These are phyloP conservation scores for Drosophila pachea DNA, from an alignment of 1,140 invertebrate species.

Conservation along the genomic window DNA sequence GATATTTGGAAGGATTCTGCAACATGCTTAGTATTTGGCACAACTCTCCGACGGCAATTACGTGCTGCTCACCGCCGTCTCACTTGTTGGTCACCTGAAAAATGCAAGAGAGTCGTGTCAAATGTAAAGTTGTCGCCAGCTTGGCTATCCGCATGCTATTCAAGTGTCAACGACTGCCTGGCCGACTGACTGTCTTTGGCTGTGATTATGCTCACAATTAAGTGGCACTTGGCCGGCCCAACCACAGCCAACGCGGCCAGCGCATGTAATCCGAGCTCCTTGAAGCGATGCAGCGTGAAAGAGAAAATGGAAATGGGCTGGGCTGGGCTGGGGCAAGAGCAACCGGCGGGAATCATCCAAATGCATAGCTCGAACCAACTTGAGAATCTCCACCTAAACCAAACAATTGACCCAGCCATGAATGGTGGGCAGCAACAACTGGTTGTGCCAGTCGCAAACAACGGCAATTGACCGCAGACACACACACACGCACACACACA, in stretches of 20 bases:
- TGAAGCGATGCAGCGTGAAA: not conserved
- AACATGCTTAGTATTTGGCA: constrained; percentile 73
- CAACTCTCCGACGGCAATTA: constrained; percentile 29
- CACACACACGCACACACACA: constrained; percentile 7
- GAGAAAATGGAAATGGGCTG: constrained; percentile 13
- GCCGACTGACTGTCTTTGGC: constrained; percentile 19
- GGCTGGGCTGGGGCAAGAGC: constrained; percentile 8
- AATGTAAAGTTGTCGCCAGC: constrained; percentile 33
- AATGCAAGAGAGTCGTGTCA: constrained; percentile 41
- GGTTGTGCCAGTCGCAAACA: constrained; percentile 27
- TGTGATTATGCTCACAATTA: constrained; percentile 58
- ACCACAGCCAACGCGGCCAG: constrained; percentile 2
- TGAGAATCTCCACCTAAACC: constrained; percentile 20
- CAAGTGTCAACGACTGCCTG: constrained; percentile 63
- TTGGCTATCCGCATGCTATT: not conserved
- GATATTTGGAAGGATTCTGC: constrained; percentile 79
- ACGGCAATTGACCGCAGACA: constrained; percentile 38
- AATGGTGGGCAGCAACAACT: constrained; percentile 35
- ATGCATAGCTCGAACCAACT: constrained; percentile 16
- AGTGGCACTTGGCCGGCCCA: constrained; percentile 45
- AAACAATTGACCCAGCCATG: constrained; percentile 40
- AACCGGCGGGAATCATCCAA: not conserved
- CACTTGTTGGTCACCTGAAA: constrained; percentile 31
- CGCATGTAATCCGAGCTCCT: constrained; percentile 25
- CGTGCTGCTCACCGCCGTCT: constrained; percentile 8